Conservation (phyloP, 2,888 invertebrate genomes). For the Xanthia icteritia region DNA sequence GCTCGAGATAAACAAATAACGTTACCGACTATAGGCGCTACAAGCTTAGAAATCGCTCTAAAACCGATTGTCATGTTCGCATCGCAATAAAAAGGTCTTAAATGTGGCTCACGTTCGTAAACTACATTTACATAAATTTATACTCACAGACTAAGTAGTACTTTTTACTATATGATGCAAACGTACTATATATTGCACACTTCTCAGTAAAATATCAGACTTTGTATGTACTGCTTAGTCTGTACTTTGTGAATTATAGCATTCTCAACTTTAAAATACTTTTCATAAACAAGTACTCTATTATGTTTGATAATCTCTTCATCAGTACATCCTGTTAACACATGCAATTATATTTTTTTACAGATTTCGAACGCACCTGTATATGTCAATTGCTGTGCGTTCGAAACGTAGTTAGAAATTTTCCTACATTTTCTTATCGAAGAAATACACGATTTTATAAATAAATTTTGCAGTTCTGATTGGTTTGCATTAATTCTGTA, state of each 20-base stretch:
- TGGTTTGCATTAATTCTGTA: neutral
- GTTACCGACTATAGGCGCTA: slow-evolving; percentile 81
- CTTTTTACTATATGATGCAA: neutral
- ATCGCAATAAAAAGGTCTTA: slow-evolving; percentile 53
- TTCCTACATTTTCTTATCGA: neutral
- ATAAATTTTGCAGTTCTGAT: neutral
- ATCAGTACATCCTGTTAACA: neutral
- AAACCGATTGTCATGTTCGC: slow-evolving; percentile 84
- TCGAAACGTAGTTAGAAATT: slow-evolving; percentile 1
- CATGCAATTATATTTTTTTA: neutral
- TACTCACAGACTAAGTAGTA: too few relatives aligned
- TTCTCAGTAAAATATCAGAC: neutral
- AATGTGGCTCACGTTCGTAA: slow-evolving; percentile 60
- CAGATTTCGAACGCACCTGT: slow-evolving; percentile 25
- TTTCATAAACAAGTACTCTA: neutral
- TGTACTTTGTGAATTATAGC: too few relatives aligned
- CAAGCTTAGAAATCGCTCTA: slow-evolving; percentile 79
- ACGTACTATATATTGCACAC: neutral
- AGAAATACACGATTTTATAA: neutral
- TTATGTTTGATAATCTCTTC: neutral
- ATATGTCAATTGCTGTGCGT: slow-evolving; percentile 14
- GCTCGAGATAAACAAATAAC: slow-evolving; percentile 80
- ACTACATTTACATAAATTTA: slow-evolving; percentile 10
- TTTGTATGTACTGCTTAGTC: neutral
- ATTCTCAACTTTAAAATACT: neutral